These are phyloP conservation scores for Eudemis profundana DNA, from an alignment of 2,888 invertebrate genomes.

Conservation along the genomic window DNA sequence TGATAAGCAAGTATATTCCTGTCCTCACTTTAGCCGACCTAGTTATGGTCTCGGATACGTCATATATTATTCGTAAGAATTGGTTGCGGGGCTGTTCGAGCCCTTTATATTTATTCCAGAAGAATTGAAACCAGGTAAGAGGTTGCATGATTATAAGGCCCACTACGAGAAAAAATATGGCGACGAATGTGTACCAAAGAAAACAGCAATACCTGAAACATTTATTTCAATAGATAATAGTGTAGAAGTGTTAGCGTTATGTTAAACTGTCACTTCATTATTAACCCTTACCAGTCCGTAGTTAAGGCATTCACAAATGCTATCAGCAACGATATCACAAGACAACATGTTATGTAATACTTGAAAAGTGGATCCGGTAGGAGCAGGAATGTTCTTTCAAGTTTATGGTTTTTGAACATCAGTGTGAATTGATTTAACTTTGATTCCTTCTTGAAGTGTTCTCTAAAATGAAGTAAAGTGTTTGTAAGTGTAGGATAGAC, in stretches of 20 bases:
- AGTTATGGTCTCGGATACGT: constrained; percentile 86
- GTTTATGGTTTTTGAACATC: constrained; percentile 80
- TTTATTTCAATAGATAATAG: background rate
- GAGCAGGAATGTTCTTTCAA: constrained; percentile 89
- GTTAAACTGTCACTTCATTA: background rate
- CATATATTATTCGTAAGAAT: constrained; percentile 85
- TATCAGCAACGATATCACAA: constrained; percentile 69
- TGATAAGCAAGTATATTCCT: constrained; percentile 88
- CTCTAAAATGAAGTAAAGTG: constrained; percentile 86
- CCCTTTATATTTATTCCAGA: constrained; percentile 85
- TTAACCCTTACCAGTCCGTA: constrained; percentile 68
- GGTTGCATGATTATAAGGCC: constrained; percentile 85
- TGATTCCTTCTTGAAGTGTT: constrained; percentile 87
- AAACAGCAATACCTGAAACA: constrained; percentile 66
- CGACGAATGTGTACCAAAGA: constrained; percentile 66
- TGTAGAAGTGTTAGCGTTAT: background rate
- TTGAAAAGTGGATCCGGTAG: constrained; percentile 94
- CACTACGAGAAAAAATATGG: constrained; percentile 59
- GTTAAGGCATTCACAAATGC: constrained; percentile 71
- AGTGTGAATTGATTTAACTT: constrained; percentile 82
- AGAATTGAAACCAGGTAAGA: constrained; percentile 90
- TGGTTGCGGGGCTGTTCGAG: constrained; percentile 84
- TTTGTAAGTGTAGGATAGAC: background rate
- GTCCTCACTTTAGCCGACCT: constrained; percentile 87
- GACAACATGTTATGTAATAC: constrained; percentile 86